phyloP scores from a whole-genome alignment of 1,140 invertebrate genomes.

The Drosophila orosa region DNA sequence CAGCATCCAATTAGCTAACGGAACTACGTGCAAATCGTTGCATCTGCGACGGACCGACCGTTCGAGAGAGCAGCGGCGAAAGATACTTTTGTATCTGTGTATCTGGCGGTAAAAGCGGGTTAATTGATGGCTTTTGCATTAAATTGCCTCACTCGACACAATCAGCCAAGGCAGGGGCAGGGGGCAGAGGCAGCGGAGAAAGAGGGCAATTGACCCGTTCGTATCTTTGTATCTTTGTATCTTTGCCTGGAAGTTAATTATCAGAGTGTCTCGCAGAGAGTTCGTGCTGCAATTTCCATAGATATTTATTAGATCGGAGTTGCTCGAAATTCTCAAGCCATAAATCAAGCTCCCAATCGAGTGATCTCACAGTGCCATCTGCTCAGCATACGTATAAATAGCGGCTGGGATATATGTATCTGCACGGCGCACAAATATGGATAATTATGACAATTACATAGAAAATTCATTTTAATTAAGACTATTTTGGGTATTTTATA shows the following conservation, averaged over 20 bases:
- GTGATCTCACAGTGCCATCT: conserved; percentile 59
- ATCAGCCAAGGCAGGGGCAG: conserved; percentile 46
- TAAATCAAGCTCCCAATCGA: conserved; percentile 59
- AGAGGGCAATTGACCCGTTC: conserved; percentile 43
- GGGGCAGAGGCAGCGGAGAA: neutral
- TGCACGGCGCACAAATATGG: neutral
- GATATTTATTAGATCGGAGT: conserved; percentile 68
- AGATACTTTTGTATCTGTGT: conserved; percentile 49
- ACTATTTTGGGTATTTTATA: neutral
- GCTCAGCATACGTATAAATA: conserved; percentile 34
- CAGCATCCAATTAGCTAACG: conserved; percentile 77
- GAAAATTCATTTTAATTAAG: neutral
- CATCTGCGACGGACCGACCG: conserved; percentile 29
- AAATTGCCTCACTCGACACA: conserved; percentile 75
- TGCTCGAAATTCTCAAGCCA: conserved; percentile 52
- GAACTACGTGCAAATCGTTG: conserved; percentile 82
- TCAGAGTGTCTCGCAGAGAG: conserved; percentile 66
- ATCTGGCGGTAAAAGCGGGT: conserved; percentile 69
- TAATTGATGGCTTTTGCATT: conserved; percentile 83
- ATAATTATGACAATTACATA: neutral
- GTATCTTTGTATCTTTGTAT: conserved; percentile 49
- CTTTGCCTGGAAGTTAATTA: conserved; percentile 77
- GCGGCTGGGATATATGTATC: conserved; percentile 1
- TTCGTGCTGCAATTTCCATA: conserved; percentile 79
- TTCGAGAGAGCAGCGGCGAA: conserved; percentile 25